Evolutionary conservation across 2,888 invertebrate species (phyloP).

Genomic region (Erpobdella octoculata): DNA sequence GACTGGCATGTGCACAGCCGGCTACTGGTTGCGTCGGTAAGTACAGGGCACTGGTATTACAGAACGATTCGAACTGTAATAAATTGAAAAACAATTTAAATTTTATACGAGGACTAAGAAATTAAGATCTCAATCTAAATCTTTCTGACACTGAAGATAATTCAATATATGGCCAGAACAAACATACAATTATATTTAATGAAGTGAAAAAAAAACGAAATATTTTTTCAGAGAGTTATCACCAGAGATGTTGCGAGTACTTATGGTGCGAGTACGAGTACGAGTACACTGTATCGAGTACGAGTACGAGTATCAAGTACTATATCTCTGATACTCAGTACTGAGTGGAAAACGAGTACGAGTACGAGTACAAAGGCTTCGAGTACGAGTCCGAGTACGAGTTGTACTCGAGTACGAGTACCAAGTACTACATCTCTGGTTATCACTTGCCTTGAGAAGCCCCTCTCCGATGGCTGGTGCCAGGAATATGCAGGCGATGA

Average conservation of each 20-base stretch:
- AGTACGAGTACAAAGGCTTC: too few species aligned
- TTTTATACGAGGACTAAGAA: neutral
- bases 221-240: too few species aligned
- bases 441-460: slow-evolving; percentile 74
- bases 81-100: neutral
- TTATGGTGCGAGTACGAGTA: too few species aligned
- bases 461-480: slow-evolving; percentile 77
- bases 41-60: slow-evolving; percentile 2
- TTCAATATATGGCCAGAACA: neutral
- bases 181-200: neutral
- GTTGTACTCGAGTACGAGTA: too few species aligned
- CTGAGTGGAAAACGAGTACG: too few species aligned
- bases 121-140: neutral
- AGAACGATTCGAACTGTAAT: slow-evolving; percentile 23
- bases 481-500: slow-evolving; percentile 79
- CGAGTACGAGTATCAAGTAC: too few species aligned
- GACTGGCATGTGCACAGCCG: neutral
- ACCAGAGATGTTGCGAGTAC: too few species aligned
- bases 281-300: too few species aligned
- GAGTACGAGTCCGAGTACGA: too few species aligned
- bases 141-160: neutral
- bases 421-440: too few species aligned
- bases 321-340: too few species aligned
- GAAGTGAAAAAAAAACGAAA: neutral
- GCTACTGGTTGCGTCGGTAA: neutral